Evolutionary conservation across 2,797 vertebrate genomes (phyloP).

Genomic region (Anas georgica): DNA sequence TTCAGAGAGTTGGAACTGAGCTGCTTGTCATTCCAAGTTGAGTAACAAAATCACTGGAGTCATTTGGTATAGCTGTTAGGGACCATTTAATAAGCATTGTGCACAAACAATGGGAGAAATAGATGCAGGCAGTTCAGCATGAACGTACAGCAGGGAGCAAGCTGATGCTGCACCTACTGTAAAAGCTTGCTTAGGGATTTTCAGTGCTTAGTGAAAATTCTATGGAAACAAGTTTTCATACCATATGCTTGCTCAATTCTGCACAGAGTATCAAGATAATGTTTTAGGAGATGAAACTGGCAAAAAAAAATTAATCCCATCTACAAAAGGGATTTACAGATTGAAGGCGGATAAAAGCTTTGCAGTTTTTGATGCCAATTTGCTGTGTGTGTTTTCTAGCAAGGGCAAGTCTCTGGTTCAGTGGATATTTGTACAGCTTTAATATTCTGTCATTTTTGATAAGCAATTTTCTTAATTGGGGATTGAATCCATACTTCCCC

Average conservation of each 20-base stretch:
- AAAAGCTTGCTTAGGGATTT: background rate
- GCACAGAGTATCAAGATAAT: background rate
- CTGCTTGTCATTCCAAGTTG: background rate
- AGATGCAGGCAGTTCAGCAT: background rate
- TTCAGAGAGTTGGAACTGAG: background rate
- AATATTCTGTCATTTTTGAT: background rate
- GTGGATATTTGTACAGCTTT: background rate
- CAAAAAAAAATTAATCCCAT: background rate
- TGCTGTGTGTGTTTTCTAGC: background rate
- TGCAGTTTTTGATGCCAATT: background rate
- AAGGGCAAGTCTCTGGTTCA: background rate
- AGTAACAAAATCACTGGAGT: background rate
- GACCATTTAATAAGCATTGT: background rate
- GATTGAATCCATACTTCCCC: background rate
- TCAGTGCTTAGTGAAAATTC: background rate
- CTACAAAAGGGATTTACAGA: background rate
- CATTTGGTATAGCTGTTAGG: background rate
- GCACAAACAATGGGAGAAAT: background rate
- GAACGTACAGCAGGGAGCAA: background rate
- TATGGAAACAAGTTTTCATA: background rate
- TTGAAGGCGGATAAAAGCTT: background rate
- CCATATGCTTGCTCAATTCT: background rate
- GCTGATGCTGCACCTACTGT: no score
- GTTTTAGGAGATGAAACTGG: background rate
- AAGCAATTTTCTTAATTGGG: background rate